These are phyloP conservation scores for Hyppa rectilinea DNA, from an alignment of 2,888 invertebrate species.

Conservation along the genomic window DNA sequence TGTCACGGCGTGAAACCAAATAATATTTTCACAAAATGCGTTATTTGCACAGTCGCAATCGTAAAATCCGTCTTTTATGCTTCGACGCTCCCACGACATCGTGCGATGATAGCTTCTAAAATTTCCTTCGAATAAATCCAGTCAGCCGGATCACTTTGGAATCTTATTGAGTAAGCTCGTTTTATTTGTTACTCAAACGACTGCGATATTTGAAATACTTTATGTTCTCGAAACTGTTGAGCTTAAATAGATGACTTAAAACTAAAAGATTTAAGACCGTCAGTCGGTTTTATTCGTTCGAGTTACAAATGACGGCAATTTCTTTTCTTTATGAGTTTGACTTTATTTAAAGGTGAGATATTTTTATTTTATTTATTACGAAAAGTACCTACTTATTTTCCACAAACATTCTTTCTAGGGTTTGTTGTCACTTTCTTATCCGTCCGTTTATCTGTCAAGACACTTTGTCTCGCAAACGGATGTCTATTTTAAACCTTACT, in stretches of 20 bases:
- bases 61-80: constrained; percentile 69
- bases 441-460: too few relatives aligned
- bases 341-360: neutral
- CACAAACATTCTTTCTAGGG: too few relatives aligned
- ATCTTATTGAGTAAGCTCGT: constrained; percentile 61
- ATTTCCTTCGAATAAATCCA: constrained; percentile 60
- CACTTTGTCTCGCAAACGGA: too few relatives aligned
- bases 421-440: too few relatives aligned
- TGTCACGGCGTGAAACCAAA: constrained; percentile 46
- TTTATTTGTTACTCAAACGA: constrained; percentile 56
- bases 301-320: constrained; percentile 39
- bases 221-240: constrained; percentile 34
- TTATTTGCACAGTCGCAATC: constrained; percentile 68
- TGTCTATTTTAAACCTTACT: neutral
- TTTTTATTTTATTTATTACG: neutral
- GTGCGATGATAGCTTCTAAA: constrained; percentile 61
- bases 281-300: constrained; percentile 29
- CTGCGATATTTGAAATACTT: constrained; percentile 36
- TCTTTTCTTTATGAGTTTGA: constrained; percentile 14
- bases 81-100: constrained; percentile 43
- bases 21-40: constrained; percentile 65
- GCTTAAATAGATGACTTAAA: constrained; percentile 39
- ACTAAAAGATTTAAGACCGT: constrained; percentile 38
- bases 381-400: neutral
- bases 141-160: constrained; percentile 47